Percentiles rank a stretch among this genome's conserved stretches.
Conservation (phyloP, 2,113 vertebrate genomes). For the Syngnathus floridae region DNA sequence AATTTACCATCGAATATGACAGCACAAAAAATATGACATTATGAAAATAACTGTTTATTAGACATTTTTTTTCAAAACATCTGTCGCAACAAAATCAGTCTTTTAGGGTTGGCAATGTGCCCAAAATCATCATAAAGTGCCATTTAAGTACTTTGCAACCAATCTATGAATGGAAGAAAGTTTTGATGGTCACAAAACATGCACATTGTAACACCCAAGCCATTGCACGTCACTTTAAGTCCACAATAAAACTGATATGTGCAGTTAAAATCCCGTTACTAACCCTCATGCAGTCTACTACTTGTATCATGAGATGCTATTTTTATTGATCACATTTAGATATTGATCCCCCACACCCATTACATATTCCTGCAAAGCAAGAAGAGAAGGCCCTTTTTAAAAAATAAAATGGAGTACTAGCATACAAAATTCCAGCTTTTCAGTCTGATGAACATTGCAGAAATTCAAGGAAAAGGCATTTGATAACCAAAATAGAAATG, state of each 20-base stretch:
- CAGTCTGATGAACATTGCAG: conserved; percentile 9
- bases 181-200: background rate
- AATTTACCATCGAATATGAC: background rate
- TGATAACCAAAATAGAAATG: background rate
- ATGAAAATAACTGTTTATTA: conserved; percentile 3
- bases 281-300: conserved; percentile 11
- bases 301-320: background rate
- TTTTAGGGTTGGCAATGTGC: background rate
- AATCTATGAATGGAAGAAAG: background rate
- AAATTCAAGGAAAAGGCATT: conserved; percentile 6
- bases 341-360: conserved; percentile 15
- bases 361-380: conserved; percentile 4
- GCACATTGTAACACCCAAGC: background rate
- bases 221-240: background rate
- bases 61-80: background rate
- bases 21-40: background rate
- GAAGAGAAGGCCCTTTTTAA: conserved; percentile 12
- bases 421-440: background rate
- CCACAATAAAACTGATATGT: conserved; percentile 8
- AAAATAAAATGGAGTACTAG: background rate
- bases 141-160: background rate
- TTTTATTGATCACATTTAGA: conserved; percentile 2
- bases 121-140: background rate
- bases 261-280: background rate
- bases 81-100: background rate